Conservation (phyloP, 2,113 vertebrate genomes). For the Pica pica region DNA sequence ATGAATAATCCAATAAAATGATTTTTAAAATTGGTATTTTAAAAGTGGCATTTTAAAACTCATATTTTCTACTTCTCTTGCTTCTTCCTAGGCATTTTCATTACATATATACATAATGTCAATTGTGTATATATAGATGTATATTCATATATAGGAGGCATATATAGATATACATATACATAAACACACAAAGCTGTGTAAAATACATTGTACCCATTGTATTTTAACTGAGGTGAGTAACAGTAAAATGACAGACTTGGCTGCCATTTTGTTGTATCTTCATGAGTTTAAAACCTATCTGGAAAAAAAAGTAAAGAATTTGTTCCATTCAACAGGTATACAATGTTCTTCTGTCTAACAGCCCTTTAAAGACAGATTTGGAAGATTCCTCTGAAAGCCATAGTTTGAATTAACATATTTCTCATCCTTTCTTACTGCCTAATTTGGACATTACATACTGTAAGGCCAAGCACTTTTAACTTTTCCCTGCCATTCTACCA, state of each 20-base stretch:
- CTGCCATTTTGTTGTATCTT: slow-evolving; percentile 76
- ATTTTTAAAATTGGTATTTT: background rate
- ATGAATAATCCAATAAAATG: slow-evolving; percentile 12
- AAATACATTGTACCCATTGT: slow-evolving; percentile 73
- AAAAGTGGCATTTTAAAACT: background rate
- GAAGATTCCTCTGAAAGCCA: background rate
- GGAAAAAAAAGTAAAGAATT: slow-evolving; percentile 71
- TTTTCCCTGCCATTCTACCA: background rate
- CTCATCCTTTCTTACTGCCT: background rate
- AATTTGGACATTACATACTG: background rate
- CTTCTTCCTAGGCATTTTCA: slow-evolving; percentile 43
- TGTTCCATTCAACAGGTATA: slow-evolving; percentile 58
- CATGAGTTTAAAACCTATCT: slow-evolving; percentile 75
- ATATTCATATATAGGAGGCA: slow-evolving; percentile 60
- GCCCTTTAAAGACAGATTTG: background rate
- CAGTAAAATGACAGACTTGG: slow-evolving; percentile 68
- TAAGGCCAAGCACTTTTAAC: background rate
- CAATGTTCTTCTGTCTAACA: background rate
- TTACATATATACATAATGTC: slow-evolving; percentile 60
- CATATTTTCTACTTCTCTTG: slow-evolving; percentile 44
- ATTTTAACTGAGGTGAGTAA: slow-evolving; percentile 75
- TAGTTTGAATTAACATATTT: background rate
- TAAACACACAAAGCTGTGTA: slow-evolving; percentile 66
- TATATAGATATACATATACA: slow-evolving; percentile 76
- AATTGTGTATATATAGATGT: slow-evolving; percentile 70